Conservation (phyloP, 2,888 invertebrate species). For the Lithophane socia region DNA sequence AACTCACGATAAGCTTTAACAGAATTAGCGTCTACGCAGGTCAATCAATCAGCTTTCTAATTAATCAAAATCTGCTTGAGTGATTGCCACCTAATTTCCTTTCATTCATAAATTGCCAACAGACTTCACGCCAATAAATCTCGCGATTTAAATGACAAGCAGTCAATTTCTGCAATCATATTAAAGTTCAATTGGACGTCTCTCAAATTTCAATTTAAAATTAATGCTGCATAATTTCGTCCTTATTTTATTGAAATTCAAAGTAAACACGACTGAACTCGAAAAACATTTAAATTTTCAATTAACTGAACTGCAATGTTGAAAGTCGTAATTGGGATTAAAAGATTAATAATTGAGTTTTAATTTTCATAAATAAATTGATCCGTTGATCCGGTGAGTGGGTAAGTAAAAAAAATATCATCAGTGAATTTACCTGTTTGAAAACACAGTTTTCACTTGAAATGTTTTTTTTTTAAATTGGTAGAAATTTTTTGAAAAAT, state of each 20-base stretch:
- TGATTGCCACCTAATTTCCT: constrained; percentile 26
- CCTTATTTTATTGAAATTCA: constrained; percentile 40
- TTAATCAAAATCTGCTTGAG: constrained; percentile 21
- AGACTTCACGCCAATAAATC: constrained; percentile 26
- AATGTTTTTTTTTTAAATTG: no score
- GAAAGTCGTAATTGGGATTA: constrained; percentile 36
- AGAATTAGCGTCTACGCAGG: neutral
- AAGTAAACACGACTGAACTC: constrained; percentile 46
- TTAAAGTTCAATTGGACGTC: constrained; percentile 38
- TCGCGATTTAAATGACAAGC: constrained; percentile 41
- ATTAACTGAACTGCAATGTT: constrained; percentile 48
- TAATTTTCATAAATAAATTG: neutral
- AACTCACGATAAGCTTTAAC: neutral
- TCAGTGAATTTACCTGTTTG: neutral
- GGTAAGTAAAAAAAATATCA: neutral
- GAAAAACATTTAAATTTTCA: constrained; percentile 49
- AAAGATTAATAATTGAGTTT: constrained; percentile 35
- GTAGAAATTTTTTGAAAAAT: no score
- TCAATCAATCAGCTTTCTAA: constrained; percentile 20
- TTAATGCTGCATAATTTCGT: constrained; percentile 37
- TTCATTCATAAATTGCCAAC: constrained; percentile 25
- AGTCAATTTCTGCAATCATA: constrained; percentile 31
- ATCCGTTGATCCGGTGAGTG: neutral
- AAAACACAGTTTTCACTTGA: neutral
- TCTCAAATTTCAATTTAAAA: constrained; percentile 39